Evolutionary conservation across 1,140 invertebrate species (phyloP).

Genomic region (Saccostrea echinata): DNA sequence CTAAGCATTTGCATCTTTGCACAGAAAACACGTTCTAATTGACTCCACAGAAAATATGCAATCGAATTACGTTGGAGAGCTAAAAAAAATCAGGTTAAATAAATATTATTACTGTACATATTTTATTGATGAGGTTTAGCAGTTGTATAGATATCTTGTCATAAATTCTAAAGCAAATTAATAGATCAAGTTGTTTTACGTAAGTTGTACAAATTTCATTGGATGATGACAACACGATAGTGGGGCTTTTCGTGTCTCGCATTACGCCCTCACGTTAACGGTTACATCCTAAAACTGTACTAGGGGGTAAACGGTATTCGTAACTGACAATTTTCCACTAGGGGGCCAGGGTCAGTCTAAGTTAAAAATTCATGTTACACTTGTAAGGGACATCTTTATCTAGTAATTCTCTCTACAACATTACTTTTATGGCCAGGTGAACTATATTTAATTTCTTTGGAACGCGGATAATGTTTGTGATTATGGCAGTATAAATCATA

Average conservation of each 20-base stretch:
- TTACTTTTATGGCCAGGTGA: constrained; percentile 28
- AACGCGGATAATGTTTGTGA: constrained; percentile 24
- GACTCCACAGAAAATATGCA: neutral
- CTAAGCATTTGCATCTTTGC: neutral
- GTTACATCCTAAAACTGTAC: neutral
- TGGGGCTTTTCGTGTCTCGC: neutral
- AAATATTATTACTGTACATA: neutral
- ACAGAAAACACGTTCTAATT: neutral
- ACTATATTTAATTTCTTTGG: constrained; percentile 13
- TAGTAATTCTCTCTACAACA: constrained; percentile 11
- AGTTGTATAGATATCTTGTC: neutral
- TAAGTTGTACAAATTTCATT: constrained; percentile 11
- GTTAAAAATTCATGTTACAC: neutral
- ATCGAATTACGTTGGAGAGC: neutral
- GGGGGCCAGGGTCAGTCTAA: neutral
- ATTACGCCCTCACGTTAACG: neutral
- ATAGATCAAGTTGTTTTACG: constrained; percentile 13
- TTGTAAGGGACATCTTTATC: neutral
- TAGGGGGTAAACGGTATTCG: neutral
- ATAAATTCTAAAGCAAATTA: neutral
- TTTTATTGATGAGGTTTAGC: constrained; percentile 1
- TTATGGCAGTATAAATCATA: constrained; percentile 32
- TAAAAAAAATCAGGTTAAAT: neutral
- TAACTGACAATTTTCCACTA: constrained; percentile 5
- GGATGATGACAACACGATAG: neutral